These are phyloP conservation scores for Chelon labrosus DNA, from an alignment of 2,797 vertebrate species.

Conservation along the genomic window DNA sequence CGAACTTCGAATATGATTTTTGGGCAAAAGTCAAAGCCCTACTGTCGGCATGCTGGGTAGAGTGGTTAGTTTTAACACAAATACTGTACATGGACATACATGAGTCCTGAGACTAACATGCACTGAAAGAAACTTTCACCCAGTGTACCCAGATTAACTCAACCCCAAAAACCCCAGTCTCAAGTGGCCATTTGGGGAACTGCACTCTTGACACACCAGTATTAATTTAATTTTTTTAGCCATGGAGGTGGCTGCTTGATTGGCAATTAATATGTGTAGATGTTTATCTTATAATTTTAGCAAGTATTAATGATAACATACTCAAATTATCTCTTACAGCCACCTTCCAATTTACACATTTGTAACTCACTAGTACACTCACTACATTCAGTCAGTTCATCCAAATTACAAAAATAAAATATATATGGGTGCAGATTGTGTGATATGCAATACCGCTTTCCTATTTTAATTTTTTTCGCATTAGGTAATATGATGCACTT, in stretches of 20 bases:
- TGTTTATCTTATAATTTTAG: neutral
- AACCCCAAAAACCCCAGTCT: no score
- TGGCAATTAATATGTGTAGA: neutral
- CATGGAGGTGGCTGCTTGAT: neutral
- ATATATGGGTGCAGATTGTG: neutral
- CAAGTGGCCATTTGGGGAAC: no score
- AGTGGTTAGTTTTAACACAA: slow-evolving; percentile 18
- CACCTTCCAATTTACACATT: neutral
- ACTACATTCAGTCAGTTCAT: neutral
- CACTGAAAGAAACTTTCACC: neutral
- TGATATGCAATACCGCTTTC: neutral
- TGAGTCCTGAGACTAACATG: neutral
- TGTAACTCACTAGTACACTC: neutral
- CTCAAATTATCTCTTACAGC: neutral
- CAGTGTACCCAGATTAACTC: neutral
- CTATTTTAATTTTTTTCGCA: slow-evolving; percentile 3
- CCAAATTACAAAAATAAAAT: neutral
- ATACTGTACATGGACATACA: slow-evolving; percentile 32
- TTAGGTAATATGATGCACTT: slow-evolving; percentile 16
- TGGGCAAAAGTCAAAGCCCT: no score
- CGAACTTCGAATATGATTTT: no score
- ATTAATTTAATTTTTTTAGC: no score
- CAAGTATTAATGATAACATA: neutral
- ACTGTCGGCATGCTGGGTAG: slow-evolving; percentile 4
- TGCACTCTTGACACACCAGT: no score